phyloP scores from a whole-genome alignment of 2,797 vertebrate genomes.

The Pangasius krempfi region DNA sequence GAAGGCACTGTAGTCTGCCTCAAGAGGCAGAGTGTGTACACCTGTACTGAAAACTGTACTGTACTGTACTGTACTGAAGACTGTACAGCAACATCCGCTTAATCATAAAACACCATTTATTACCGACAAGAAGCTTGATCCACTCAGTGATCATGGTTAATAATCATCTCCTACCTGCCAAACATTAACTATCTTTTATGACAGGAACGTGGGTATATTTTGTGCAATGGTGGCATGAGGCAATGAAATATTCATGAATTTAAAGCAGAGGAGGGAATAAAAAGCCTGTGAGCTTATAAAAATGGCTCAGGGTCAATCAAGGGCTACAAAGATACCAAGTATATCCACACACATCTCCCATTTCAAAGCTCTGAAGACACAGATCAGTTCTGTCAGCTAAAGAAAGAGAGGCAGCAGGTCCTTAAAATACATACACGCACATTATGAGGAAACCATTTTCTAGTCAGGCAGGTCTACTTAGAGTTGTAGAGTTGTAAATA shows the following conservation, averaged over 20 bases:
- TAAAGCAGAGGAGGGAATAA: conserved; percentile 23
- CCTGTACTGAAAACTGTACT: background rate
- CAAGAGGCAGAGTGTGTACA: background rate
- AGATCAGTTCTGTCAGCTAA: background rate
- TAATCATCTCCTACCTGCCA: conserved; percentile 9
- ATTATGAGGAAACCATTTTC: background rate
- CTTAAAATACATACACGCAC: background rate
- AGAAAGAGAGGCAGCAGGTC: background rate
- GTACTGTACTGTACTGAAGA: background rate
- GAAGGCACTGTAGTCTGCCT: background rate
- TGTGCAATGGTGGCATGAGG: conserved; percentile 23
- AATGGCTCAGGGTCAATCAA: conserved; percentile 24
- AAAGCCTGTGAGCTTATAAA: conserved; percentile 33
- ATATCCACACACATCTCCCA: conserved; percentile 7
- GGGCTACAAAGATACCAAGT: conserved; percentile 23
- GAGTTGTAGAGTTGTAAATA: background rate
- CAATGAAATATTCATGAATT: conserved; percentile 40
- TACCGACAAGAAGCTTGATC: conserved; percentile 20
- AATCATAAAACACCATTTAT: conserved; percentile 23
- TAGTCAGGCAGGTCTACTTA: background rate
- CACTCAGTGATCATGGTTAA: conserved; percentile 22
- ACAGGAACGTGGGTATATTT: conserved; percentile 35
- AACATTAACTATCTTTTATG: conserved; percentile 35
- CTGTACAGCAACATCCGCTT: background rate
- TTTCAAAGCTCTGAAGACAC: conserved; percentile 18